Evolutionary conservation across 2,797 vertebrate species (phyloP).

Genomic region (Pterois miles): DNA sequence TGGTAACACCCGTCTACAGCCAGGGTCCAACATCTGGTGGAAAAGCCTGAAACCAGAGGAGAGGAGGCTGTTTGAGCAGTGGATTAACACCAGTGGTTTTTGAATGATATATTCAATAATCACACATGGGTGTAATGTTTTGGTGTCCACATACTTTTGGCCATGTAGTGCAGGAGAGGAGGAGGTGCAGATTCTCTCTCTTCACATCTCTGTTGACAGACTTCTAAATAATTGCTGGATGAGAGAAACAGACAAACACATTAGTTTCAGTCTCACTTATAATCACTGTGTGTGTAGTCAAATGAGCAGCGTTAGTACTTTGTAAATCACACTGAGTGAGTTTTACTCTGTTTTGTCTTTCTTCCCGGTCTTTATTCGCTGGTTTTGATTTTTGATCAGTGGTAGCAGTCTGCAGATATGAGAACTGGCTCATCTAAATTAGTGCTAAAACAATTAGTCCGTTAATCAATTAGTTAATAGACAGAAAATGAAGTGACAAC

Average conservation of each 20-base stretch:
- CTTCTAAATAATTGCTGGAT: conserved; percentile 56
- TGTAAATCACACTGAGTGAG: conserved; percentile 2
- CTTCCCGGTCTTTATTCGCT: neutral
- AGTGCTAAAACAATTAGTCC: neutral
- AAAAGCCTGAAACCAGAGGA: neutral
- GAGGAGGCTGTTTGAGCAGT: too few species aligned
- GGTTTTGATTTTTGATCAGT: neutral
- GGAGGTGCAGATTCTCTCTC: conserved; percentile 3
- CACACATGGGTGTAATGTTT: neutral
- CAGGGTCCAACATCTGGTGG: neutral
- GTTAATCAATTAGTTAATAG: neutral
- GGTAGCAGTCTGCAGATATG: neutral
- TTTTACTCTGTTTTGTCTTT: neutral
- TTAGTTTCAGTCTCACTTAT: conserved; percentile 59
- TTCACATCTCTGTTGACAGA: conserved; percentile 38
- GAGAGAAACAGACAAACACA: conserved; percentile 50
- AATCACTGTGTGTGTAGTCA: conserved; percentile 6
- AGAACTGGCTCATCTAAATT: neutral
- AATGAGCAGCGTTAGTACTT: conserved; percentile 20
- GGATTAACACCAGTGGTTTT: neutral
- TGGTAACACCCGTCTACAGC: neutral
- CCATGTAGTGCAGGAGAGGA: neutral
- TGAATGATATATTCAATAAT: neutral
- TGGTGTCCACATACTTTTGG: neutral
- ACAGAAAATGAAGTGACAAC: neutral